Evolutionary conservation across 2,113 vertebrate genomes (phyloP).

Genomic region (Lasiurus borealis): DNA sequence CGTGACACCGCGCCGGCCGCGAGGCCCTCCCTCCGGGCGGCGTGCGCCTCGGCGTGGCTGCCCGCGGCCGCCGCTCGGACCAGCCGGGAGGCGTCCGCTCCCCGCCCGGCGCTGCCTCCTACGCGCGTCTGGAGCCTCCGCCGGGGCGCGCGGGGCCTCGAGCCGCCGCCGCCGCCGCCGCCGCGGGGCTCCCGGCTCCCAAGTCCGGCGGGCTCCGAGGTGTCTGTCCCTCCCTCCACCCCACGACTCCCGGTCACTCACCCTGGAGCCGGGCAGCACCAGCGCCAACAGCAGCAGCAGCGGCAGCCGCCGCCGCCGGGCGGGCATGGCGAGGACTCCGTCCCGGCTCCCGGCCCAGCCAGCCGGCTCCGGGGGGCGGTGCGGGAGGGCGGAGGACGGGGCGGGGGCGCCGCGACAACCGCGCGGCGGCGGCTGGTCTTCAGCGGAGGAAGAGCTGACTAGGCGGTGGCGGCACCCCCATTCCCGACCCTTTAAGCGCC

Average conservation of each 20-base stretch:
- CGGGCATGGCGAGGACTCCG: constrained; percentile 70
- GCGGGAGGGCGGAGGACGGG: constrained; percentile 29
- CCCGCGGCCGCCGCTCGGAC: not conserved
- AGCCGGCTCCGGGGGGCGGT: constrained; percentile 39
- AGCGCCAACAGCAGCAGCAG: constrained; percentile 62
- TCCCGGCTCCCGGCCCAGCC: constrained; percentile 49
- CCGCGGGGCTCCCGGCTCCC: not conserved
- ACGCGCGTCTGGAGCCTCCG: not conserved
- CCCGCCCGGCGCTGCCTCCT: not conserved
- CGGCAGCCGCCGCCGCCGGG: constrained; percentile 55
- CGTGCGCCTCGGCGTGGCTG: constrained; percentile 24
- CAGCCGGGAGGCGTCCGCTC: not conserved
- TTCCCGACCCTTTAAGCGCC: constrained; percentile 71
- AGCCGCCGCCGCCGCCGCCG: too few relatives aligned
- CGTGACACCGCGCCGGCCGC: constrained; percentile 8
- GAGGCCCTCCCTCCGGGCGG: constrained; percentile 1
- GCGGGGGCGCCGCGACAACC: constrained; percentile 56
- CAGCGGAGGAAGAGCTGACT: constrained; percentile 49
- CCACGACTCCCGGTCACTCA: constrained; percentile 72
- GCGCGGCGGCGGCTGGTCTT: constrained; percentile 15
- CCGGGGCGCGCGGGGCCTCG: not conserved
- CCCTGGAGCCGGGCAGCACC: constrained; percentile 67
- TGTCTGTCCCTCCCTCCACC: constrained; percentile 25
- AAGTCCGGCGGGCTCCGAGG: not conserved
- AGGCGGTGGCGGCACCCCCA: constrained; percentile 74